Evolutionary conservation across 2,113 vertebrate species (phyloP).

Genomic region (Pitta sordida): DNA sequence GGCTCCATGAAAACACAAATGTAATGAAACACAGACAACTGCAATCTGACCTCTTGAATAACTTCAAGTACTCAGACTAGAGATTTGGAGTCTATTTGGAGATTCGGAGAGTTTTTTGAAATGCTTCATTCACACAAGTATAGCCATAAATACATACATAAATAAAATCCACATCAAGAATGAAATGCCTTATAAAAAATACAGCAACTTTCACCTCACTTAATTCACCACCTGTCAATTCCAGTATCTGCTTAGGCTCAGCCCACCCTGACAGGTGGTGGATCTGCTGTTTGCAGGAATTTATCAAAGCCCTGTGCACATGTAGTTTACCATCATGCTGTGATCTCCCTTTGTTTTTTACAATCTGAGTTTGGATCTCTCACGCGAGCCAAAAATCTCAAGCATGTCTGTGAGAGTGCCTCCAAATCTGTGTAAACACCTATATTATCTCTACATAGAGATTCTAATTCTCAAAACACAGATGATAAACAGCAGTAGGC

Average conservation of each 20-base stretch:
- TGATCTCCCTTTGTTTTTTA: background rate
- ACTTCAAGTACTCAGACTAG: background rate
- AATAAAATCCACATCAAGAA: background rate
- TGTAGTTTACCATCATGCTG: background rate
- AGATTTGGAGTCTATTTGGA: no score
- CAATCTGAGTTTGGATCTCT: background rate
- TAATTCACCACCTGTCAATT: background rate
- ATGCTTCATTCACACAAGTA: background rate
- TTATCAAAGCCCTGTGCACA: background rate
- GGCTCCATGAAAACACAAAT: background rate
- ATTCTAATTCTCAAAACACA: background rate
- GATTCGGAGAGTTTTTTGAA: background rate
- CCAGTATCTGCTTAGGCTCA: background rate
- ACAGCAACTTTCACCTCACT: background rate
- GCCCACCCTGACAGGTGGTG: background rate
- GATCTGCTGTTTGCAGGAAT: background rate
- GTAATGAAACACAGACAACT: background rate
- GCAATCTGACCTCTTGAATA: background rate
- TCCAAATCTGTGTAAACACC: background rate
- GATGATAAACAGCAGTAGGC: background rate
- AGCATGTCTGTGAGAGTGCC: background rate
- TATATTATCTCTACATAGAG: background rate
- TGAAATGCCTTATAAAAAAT: background rate
- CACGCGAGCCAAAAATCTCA: background rate
- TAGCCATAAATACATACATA: background rate